phyloP scores from a whole-genome alignment of 2,797 vertebrate genomes.

The Poecilia velifera region DNA sequence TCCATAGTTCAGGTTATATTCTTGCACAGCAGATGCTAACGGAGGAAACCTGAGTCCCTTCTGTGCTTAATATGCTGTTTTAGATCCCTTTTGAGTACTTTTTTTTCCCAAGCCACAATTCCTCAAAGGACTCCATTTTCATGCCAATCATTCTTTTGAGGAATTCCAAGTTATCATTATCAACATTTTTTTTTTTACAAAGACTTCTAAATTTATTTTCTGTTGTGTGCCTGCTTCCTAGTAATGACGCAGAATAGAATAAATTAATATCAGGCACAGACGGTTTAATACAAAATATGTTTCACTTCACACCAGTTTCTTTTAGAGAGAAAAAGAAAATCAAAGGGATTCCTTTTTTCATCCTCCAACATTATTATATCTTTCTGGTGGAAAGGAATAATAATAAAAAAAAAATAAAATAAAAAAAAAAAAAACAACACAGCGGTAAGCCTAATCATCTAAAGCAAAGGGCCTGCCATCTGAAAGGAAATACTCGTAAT shows the following conservation, averaged over 20 bases:
- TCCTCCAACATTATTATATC: conserved; percentile 35
- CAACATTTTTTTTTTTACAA: background rate
- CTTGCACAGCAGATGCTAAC: background rate
- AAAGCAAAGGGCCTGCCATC: conserved; percentile 39
- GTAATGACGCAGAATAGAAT: conserved; percentile 15
- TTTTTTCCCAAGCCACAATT: background rate
- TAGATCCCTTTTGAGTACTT: background rate
- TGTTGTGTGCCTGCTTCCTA: conserved; percentile 1
- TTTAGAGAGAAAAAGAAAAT: conserved; percentile 7
- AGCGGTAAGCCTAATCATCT: conserved; percentile 44
- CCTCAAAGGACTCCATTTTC: background rate
- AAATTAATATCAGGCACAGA: conserved; percentile 29
- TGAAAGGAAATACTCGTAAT: conserved; percentile 36
- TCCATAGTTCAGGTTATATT: conserved; percentile 17
- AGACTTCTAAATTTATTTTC: conserved; percentile 8
- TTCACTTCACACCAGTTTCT: conserved; percentile 34
- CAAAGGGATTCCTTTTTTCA: conserved; percentile 42
- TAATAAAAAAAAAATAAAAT: background rate
- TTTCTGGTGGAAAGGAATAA: conserved; percentile 23
- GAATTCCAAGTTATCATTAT: background rate
- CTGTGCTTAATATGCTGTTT: background rate
- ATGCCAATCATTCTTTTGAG: background rate
- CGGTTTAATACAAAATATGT: conserved; percentile 32
- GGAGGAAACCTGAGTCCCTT: background rate
- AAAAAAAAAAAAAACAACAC: background rate